phyloP scores from a whole-genome alignment of 1,140 invertebrate genomes.

The Dendrolimus kikuchii region DNA sequence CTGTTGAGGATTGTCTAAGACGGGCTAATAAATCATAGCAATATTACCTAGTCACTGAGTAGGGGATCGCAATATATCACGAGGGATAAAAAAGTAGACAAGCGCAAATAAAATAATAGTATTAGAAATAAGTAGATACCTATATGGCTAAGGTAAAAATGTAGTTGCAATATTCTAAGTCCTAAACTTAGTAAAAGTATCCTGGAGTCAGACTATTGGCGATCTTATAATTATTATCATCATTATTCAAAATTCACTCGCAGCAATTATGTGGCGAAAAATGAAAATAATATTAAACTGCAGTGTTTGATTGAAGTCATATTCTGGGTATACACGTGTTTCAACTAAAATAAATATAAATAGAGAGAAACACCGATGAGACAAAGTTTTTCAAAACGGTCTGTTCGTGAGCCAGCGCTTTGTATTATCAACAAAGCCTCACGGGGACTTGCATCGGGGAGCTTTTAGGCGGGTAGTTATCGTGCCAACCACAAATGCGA shows the following conservation, averaged over 20 bases:
- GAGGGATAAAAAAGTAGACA: slow-evolving; percentile 31
- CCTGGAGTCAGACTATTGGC: too few species aligned
- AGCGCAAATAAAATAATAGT: background rate
- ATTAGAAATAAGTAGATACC: too few species aligned
- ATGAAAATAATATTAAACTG: too few species aligned
- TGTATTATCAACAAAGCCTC: slow-evolving; percentile 51
- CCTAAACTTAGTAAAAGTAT: too few species aligned
- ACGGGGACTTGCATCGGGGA: slow-evolving; percentile 36
- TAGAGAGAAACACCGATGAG: slow-evolving; percentile 15
- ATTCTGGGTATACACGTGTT: too few species aligned
- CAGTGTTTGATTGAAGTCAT: too few species aligned
- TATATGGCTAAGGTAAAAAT: too few species aligned
- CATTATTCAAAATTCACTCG: too few species aligned
- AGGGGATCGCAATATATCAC: slow-evolving; percentile 41
- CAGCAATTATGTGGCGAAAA: too few species aligned
- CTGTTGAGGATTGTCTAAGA: slow-evolving; percentile 32
- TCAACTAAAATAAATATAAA: too few species aligned
- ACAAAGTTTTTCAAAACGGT: slow-evolving; percentile 43
- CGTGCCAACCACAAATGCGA: slow-evolving; percentile 49
- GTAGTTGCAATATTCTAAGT: too few species aligned
- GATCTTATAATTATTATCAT: too few species aligned
- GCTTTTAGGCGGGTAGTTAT: slow-evolving; percentile 59
- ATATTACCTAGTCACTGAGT: slow-evolving; percentile 44
- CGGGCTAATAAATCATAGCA: slow-evolving; percentile 40
- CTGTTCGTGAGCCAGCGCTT: slow-evolving; percentile 41